phyloP scores from a whole-genome alignment of 2,797 vertebrate genomes.

The Epinephelus awoara region DNA sequence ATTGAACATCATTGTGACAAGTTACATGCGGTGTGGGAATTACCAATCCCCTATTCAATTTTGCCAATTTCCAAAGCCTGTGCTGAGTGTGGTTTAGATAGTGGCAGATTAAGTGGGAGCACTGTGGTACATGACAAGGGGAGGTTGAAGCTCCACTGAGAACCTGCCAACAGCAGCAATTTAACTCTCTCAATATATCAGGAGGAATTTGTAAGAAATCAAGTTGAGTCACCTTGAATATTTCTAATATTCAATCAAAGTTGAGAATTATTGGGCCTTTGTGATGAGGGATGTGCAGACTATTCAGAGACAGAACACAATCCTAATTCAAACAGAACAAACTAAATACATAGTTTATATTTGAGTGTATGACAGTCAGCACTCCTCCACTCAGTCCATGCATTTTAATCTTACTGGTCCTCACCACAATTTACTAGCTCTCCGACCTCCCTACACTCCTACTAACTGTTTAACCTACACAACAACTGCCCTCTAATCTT shows the following conservation, averaged over 20 bases:
- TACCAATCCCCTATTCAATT: constrained; percentile 60
- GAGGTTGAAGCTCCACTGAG: constrained; percentile 20
- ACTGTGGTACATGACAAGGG: constrained; percentile 36
- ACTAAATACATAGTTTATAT: background rate
- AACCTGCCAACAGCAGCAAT: constrained; percentile 44
- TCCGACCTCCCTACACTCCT: background rate
- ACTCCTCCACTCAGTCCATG: background rate
- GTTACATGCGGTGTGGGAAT: constrained; percentile 63
- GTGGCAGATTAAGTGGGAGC: constrained; percentile 44
- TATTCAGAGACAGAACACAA: background rate
- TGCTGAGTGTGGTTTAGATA: constrained; percentile 48
- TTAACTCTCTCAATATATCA: constrained; percentile 17
- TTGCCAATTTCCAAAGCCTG: constrained; percentile 54
- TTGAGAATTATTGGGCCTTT: background rate
- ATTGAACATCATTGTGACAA: constrained; percentile 63
- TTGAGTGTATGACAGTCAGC: background rate
- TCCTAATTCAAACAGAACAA: background rate
- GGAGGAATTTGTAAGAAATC: constrained; percentile 8
- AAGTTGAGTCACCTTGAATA: constrained; percentile 14
- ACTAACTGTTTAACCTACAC: background rate
- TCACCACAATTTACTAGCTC: background rate
- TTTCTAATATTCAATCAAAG: constrained; percentile 42
- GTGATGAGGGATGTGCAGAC: constrained; percentile 11
- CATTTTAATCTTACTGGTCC: background rate
- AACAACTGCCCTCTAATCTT: background rate